A percentile compares a stretch with the other conserved stretches of the same genome.
phyloP scores from a whole-genome alignment of 1,140 invertebrate genomes.

The Orius insidiosus region DNA sequence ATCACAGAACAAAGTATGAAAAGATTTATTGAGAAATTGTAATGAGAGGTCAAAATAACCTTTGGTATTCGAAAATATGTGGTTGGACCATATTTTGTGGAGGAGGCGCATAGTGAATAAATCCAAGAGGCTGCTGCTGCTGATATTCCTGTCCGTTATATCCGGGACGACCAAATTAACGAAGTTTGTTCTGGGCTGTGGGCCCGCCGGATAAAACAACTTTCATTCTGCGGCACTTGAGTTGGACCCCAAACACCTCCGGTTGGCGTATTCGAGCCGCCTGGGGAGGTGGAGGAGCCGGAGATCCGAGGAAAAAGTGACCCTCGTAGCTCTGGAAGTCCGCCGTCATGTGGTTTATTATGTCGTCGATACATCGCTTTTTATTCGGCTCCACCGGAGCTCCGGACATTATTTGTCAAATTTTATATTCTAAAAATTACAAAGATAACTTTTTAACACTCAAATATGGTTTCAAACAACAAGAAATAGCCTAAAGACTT shows the following conservation, averaged over 20 bases:
- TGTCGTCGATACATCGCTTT: slow-evolving; percentile 35
- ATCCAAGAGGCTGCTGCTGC: slow-evolving; percentile 14
- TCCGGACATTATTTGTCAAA: too few species aligned
- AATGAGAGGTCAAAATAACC: too few species aligned
- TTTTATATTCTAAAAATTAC: too few species aligned
- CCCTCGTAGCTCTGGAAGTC: slow-evolving; percentile 37
- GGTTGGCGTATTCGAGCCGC: slow-evolving; percentile 23
- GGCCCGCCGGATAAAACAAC: slow-evolving; percentile 27
- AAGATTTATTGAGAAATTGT: too few species aligned
- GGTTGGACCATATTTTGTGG: slow-evolving; percentile 22
- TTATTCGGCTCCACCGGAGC: slow-evolving; percentile 12
- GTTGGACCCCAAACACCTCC: slow-evolving; percentile 24
- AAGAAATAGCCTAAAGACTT: too few species aligned
- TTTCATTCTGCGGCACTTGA: slow-evolving; percentile 19
- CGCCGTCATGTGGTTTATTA: slow-evolving; percentile 41
- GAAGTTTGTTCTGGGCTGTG: slow-evolving; percentile 18
- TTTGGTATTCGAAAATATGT: slow-evolving; percentile 21
- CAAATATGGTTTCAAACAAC: too few species aligned
- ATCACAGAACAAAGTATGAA: too few species aligned
- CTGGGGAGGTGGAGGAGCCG: slow-evolving; percentile 24
- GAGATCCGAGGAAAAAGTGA: slow-evolving; percentile 34
- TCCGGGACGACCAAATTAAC: slow-evolving; percentile 21
- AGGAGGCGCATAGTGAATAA: slow-evolving; percentile 28
- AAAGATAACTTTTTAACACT: too few species aligned
- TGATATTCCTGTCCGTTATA: slow-evolving; percentile 27